A percentile compares a stretch with the other conserved stretches of the same genome.
Conservation (phyloP, 2,888 invertebrate species). For the Nineta flava region DNA sequence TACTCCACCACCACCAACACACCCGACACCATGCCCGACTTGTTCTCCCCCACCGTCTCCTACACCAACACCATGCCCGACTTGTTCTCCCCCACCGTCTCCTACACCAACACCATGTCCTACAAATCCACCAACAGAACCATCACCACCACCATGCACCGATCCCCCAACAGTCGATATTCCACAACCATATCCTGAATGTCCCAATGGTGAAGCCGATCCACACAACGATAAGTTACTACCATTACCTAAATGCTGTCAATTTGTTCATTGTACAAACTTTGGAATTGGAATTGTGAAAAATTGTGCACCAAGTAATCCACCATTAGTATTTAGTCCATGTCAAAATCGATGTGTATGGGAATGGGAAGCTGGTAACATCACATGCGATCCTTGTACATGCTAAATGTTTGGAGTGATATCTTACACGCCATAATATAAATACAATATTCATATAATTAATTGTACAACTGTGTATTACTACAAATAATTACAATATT, state of each 20-base stretch:
- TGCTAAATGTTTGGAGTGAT: too few species aligned
- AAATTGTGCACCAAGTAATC: not conserved
- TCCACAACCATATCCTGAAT: not conserved
- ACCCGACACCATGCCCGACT: not conserved
- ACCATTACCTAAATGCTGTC: not conserved
- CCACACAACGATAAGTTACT: not conserved
- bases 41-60: not conserved
- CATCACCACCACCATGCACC: too few species aligned
- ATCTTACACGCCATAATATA: too few species aligned
- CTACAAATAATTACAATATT: too few species aligned
- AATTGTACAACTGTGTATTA: too few species aligned
- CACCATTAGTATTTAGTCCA: not conserved
- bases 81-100: not conserved
- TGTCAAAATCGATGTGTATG: not conserved
- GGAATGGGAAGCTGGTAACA: not conserved
- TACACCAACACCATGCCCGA: not conserved
- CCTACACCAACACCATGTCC: not conserved
- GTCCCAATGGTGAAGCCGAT: not conserved
- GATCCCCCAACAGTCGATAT: not conserved
- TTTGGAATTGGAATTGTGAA: not conserved
- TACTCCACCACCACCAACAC: not conserved
- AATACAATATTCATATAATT: too few species aligned
- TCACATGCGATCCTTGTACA: too few species aligned
- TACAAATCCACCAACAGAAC: too few species aligned
- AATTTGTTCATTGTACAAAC: not conserved